Percentiles rank a stretch among this genome's conserved stretches.
Conservation (phyloP, 2,888 invertebrate genomes). For the Plebejus melissa region DNA sequence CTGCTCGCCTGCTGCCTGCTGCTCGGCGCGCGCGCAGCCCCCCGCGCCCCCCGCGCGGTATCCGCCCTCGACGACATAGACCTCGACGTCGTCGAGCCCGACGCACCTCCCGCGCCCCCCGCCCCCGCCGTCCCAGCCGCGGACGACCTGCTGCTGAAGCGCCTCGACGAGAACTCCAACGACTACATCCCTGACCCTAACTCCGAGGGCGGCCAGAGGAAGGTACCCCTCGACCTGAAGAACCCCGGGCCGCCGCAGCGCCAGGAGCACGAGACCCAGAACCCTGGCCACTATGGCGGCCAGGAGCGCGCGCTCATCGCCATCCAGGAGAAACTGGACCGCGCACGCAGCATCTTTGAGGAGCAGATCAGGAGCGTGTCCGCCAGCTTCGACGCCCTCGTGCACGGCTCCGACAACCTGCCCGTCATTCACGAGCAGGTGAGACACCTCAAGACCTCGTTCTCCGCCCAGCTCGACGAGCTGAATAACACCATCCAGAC, state of each 20-base stretch:
- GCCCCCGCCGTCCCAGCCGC: constrained; percentile 50
- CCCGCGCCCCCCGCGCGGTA: constrained; percentile 49
- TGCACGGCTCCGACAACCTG: constrained; percentile 50
- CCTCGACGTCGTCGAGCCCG: constrained; percentile 46
- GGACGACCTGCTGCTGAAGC: constrained; percentile 47
- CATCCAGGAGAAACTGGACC: constrained; percentile 52
- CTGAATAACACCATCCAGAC: constrained; percentile 53
- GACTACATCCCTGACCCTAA: constrained; percentile 43
- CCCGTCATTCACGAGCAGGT: constrained; percentile 51
- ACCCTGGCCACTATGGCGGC: constrained; percentile 52
- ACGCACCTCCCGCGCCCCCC: constrained; percentile 40
- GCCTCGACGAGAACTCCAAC: constrained; percentile 42
- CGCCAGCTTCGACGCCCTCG: constrained; percentile 52
- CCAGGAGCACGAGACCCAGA: constrained; percentile 68
- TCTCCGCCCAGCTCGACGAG: constrained; percentile 53
- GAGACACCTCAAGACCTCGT: constrained; percentile 49
- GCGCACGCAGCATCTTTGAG: constrained; percentile 46
- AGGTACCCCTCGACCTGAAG: constrained; percentile 54
- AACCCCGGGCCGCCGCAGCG: constrained; percentile 65
- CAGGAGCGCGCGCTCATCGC: constrained; percentile 46
- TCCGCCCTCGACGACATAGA: constrained; percentile 43
- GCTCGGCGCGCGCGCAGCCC: constrained; percentile 55
- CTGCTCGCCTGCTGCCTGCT: constrained; percentile 53
- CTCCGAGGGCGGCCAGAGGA: constrained; percentile 44
- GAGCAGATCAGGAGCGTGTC: constrained; percentile 50